A percentile compares a stretch with the other conserved stretches of the same genome.
phyloP scores from a whole-genome alignment of 2,888 invertebrate genomes.

The Chloroclystis v-ata region DNA sequence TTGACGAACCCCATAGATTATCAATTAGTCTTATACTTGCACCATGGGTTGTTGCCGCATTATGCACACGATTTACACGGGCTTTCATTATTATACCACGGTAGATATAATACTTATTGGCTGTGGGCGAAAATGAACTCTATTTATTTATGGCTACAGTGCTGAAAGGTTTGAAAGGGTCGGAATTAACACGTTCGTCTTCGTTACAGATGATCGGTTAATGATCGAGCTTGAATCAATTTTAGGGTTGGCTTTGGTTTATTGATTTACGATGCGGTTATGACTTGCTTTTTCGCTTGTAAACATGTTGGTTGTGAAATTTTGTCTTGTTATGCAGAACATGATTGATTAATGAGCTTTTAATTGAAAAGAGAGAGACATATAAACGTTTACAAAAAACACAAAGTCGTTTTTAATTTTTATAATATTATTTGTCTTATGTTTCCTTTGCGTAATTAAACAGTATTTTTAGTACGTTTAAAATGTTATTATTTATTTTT shows the following conservation, averaged over 20 bases:
- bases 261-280: constrained; percentile 68
- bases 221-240: constrained; percentile 69
- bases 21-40: constrained; percentile 75
- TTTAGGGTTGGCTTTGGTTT: constrained; percentile 62
- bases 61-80: constrained; percentile 74
- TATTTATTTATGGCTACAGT: constrained; percentile 39
- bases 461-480: too few species aligned
- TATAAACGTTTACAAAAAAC: too few species aligned
- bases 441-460: too few species aligned
- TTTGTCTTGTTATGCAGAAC: constrained; percentile 46
- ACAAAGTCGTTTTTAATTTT: too few species aligned
- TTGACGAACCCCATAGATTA: constrained; percentile 68
- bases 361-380: constrained; percentile 17
- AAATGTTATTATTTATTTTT: too few species aligned
- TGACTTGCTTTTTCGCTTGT: constrained; percentile 65
- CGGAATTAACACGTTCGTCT: constrained; percentile 68
- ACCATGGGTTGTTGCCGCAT: constrained; percentile 67
- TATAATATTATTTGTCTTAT: too few species aligned
- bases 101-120: constrained; percentile 43
- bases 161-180: constrained; percentile 35
- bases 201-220: constrained; percentile 73
- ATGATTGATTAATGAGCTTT: too few species aligned
- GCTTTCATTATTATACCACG: constrained; percentile 58
- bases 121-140: constrained; percentile 32
- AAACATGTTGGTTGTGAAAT: constrained; percentile 39